Conservation (phyloP, 2,113 vertebrate genomes). For the Campylorhamphus procurvoides region DNA sequence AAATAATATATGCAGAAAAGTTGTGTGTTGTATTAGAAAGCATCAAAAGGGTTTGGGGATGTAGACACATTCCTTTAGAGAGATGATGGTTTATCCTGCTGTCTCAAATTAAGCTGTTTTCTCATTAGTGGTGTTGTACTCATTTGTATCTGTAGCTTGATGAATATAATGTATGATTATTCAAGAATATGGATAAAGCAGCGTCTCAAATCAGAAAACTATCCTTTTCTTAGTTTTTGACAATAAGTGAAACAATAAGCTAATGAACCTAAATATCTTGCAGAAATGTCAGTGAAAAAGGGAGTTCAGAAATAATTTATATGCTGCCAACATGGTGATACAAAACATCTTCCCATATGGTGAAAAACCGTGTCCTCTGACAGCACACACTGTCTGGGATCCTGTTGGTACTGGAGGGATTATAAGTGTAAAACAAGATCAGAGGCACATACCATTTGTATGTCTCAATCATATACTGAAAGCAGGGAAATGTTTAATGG, state of each 20-base stretch:
- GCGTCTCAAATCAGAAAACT: not conserved
- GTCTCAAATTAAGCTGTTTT: not conserved
- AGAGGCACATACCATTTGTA: constrained; percentile 7
- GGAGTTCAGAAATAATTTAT: constrained; percentile 16
- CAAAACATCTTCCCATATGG: not conserved
- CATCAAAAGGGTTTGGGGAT: not conserved
- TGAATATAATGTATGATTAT: not conserved
- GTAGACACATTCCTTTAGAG: not conserved
- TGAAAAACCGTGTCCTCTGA: constrained; percentile 39
- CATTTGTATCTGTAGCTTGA: not conserved
- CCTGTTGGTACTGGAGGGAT: constrained; percentile 45
- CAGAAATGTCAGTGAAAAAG: constrained; percentile 17
- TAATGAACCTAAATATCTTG: not conserved
- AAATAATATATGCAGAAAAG: not conserved
- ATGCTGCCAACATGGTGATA: constrained; percentile 28
- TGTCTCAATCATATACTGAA: not conserved
- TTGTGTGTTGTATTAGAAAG: not conserved
- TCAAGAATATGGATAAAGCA: not conserved
- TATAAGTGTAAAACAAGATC: not conserved
- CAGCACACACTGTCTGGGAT: constrained; percentile 8
- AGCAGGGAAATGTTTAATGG: not conserved
- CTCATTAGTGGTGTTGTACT: not conserved
- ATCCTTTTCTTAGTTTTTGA: not conserved
- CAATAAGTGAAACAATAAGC: not conserved
- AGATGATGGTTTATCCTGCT: not conserved